A percentile compares a stretch with the other conserved stretches of the same genome.
Conservation (phyloP, 2,797 vertebrate genomes). For the Manis pentadactyla region DNA sequence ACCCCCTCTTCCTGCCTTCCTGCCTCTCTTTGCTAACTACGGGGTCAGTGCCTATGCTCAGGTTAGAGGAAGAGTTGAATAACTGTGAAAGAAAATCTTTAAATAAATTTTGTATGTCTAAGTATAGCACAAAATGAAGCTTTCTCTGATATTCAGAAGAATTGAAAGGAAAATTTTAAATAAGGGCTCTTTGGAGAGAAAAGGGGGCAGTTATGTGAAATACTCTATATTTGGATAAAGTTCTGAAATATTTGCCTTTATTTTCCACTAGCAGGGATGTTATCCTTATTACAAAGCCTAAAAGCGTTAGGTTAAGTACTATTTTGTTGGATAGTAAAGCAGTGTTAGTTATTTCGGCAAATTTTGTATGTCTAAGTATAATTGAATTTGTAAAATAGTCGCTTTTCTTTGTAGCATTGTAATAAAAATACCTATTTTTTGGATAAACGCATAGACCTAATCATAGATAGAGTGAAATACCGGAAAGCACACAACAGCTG, state of each 20-base stretch:
- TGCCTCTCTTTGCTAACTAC: neutral
- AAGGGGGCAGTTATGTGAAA: neutral
- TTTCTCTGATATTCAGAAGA: neutral
- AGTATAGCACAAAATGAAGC: neutral
- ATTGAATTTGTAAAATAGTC: constrained; percentile 13
- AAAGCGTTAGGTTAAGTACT: constrained; percentile 19
- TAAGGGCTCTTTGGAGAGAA: neutral
- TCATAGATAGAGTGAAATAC: neutral
- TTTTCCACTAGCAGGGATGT: neutral
- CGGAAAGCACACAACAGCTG: neutral
- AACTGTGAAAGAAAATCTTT: neutral
- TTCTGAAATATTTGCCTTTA: constrained; percentile 19
- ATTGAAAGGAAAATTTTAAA: constrained; percentile 30
- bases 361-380: neutral
- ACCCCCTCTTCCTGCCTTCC: rapidly evolving
- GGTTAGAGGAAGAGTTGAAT: neutral
- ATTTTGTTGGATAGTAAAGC: constrained; percentile 21
- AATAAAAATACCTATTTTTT: neutral
- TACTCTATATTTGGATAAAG: neutral
- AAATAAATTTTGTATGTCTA: neutral
- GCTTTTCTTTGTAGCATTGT: constrained; percentile 8
- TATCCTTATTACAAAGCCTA: constrained; percentile 12
- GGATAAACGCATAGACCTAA: neutral
- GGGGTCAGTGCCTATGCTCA: rapidly evolving
- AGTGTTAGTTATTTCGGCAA: neutral